Evolutionary conservation across 2,797 vertebrate genomes (phyloP), one percentile per base, ranked within the genome.

Genomic region (Melanotaenia maccullochi): DNA sequence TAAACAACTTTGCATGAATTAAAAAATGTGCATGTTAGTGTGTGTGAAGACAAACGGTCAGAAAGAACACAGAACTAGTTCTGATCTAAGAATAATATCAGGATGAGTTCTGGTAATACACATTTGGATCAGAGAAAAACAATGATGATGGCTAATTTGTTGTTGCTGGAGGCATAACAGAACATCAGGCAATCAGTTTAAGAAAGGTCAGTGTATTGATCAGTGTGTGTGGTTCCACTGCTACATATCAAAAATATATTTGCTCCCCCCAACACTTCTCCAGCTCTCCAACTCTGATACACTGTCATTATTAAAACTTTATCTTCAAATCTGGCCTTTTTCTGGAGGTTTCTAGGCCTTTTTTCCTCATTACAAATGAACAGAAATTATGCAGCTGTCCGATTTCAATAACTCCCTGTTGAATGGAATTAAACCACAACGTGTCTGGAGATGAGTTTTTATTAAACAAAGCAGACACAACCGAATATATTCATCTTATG

Each of bases 141-240:
- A 82, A 82, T 30, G 14, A 55, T 55, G 6, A n/a, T 47, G 65
- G 68, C 56, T 79, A 67, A 69, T 80, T 71, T 36, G 47, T 62
- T 75, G 49, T 68, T 68, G 71, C 52, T 60, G 25, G 65, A 60
- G 82, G 69, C 65, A 68, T 65, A 67, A 60, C 60, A 75, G 64
- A 76, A 69, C 75, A 78, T 84, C 78, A 73, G 67, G 71, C 81
- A 84, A 90, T 85, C 81, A 76, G 47, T 68, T 64, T 76, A 56
- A 65, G 49, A 90, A 90, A 87, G 88, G 85, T 90, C 62, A 22
- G 33, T 0, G 40, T 86, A 90, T 91, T 72, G 89, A 93, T 90
- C 56, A 62, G 68, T 6, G 42, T 62, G 52, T 66, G 61, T 76
- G 60, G 72, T 83, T 84, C 78, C 81, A 64, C 72, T 78, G 69